Base-by-base conservation (phyloP, 2,888 invertebrate species). In the Cerceris ruficornis region DNA sequence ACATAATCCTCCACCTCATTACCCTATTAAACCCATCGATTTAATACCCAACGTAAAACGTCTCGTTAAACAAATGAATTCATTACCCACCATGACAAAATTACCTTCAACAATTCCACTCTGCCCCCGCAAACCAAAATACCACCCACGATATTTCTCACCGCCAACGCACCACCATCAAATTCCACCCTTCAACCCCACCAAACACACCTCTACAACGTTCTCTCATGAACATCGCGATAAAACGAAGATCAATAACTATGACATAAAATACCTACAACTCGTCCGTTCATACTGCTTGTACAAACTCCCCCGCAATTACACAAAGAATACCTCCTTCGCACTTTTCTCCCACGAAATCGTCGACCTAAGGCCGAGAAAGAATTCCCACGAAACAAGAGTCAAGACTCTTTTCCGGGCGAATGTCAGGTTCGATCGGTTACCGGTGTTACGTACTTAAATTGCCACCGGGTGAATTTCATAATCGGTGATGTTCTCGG, bases 391-490 rank as follows among this genome's bases (percentile, higher is more conserved):
- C 28, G 46, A 46, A 46, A 46, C 46, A 46, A 46, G 46, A 46
- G 46, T 28, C 13, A 2, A 15, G 49, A 49, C n/a, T 7, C 28
- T 39, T 8, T 6, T 39, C 9, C 13, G 9, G 39, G 6, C n/a
- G 64, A 41, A 43, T 9, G 61, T 62, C 54, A 15, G 62, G 15
- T 66, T 69, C 66, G 75, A 71, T 69, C 61, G 15, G 62, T 69
- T 55, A 54, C 41, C 66, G 43, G 41, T 42, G 46, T 61, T 39
- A 9, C 66, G 46, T 15, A 66, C 2, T 57, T 42, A 58, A 73
- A 73, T 81, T 70, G 57, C 50, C 59, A 57, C 28, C 15, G 69
- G 58, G 52, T 66, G 57, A 69, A 72, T 77, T 78, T 72, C 69
- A 67, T 60, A 76, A 72, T 62, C 58, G 68, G 41, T 42, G 28